Conservation (phyloP, 2,113 vertebrate species). For the Thinocorus orbignyianus region DNA sequence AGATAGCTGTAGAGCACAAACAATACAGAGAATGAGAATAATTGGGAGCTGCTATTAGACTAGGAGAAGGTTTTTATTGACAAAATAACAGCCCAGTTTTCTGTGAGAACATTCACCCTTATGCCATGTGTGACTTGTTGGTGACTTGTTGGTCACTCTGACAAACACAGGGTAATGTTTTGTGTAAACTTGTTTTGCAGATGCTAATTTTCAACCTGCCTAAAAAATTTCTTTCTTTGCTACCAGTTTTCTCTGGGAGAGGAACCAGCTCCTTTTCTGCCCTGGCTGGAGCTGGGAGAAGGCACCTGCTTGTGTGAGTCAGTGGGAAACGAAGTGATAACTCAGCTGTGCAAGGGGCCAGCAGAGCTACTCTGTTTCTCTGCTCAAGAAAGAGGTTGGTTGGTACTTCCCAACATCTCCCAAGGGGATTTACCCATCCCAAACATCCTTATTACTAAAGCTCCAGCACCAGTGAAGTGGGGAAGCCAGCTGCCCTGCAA, state of each 20-base stretch:
- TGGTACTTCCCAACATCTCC: not conserved
- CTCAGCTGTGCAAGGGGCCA: rapidly evolving
- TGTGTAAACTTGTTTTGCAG: not conserved
- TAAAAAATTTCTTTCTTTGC: not conserved
- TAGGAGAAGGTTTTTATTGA: not conserved
- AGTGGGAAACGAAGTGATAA: rapidly evolving
- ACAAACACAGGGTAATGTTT: not conserved
- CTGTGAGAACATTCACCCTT: not conserved
- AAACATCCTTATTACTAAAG: not conserved
- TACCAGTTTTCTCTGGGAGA: not conserved
- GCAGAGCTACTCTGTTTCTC: rapidly evolving
- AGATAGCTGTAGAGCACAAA: not conserved
- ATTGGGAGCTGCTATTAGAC: not conserved
- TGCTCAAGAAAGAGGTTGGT: not conserved
- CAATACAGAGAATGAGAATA: not conserved
- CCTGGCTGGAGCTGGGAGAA: not conserved
- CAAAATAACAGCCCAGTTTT: not conserved
- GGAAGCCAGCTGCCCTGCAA: not conserved
- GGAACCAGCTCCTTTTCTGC: not conserved
- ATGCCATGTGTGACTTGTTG: rapidly evolving
- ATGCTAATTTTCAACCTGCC: not conserved
- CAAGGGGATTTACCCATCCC: not conserved
- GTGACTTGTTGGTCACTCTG: not conserved
- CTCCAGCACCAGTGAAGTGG: rapidly evolving
- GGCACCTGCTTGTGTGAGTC: not conserved